These are phyloP conservation scores for Drosophila setifemur DNA, from an alignment of 1,140 invertebrate genomes.

Conservation along the genomic window DNA sequence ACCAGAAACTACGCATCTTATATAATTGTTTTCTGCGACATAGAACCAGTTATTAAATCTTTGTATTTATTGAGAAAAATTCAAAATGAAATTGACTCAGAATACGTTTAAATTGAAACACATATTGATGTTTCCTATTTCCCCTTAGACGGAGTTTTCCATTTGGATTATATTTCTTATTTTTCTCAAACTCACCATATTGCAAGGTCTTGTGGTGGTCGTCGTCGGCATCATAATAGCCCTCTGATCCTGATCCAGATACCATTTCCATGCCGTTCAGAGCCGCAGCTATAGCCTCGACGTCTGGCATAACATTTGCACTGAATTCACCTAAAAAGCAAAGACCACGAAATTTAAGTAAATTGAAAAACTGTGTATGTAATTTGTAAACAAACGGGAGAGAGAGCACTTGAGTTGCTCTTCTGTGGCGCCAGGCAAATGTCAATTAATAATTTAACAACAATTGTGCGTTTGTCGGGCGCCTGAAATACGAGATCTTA, in stretches of 20 bases:
- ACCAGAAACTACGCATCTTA: too few relatives aligned
- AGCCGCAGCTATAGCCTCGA: slow-evolving; percentile 41
- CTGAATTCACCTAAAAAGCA: slow-evolving; percentile 57
- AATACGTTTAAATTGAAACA: too few relatives aligned
- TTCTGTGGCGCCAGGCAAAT: slow-evolving; percentile 52
- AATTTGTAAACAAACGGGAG: slow-evolving; percentile 43
- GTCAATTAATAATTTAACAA: slow-evolving; percentile 61
- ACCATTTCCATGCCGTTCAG: slow-evolving; percentile 41
- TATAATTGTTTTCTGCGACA: too few relatives aligned
- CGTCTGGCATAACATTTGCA: slow-evolving; percentile 27
- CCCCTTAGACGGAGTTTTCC: too few relatives aligned
- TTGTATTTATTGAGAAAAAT: too few relatives aligned
- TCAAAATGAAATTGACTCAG: too few relatives aligned
- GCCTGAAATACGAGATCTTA: slow-evolving; percentile 59
- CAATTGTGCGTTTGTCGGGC: slow-evolving; percentile 54
- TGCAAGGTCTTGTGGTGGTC: slow-evolving; percentile 12
- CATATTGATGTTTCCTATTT: too few relatives aligned
- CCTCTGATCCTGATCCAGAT: slow-evolving; percentile 10
- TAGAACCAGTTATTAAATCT: too few relatives aligned
- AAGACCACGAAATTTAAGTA: slow-evolving; percentile 37
- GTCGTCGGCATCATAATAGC: slow-evolving; percentile 8
- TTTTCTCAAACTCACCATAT: slow-evolving; percentile 52
- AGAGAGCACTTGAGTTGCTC: slow-evolving; percentile 43
- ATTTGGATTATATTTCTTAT: background rate
- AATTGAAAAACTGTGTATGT: slow-evolving; percentile 53